Evolutionary conservation across 2,888 invertebrate species (phyloP).

Genomic region (Eurytoma adleriae): DNA sequence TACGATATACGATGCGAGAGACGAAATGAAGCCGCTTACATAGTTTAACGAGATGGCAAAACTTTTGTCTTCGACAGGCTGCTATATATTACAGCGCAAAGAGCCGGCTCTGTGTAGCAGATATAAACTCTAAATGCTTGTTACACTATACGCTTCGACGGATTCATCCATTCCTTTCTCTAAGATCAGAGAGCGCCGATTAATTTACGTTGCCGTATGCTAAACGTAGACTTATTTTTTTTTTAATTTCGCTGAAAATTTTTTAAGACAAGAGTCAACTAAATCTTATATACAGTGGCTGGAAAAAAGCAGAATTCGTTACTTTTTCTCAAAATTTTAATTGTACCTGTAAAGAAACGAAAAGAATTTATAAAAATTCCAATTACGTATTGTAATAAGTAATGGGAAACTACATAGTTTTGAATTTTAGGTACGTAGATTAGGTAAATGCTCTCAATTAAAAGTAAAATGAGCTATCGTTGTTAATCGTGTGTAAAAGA

Average conservation of each 20-base stretch:
- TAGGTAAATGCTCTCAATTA: constrained; percentile 46
- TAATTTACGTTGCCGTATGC: no score
- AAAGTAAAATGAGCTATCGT: constrained; percentile 37
- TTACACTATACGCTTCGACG: constrained; percentile 32
- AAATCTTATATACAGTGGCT: no score
- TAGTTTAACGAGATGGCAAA: constrained; percentile 39
- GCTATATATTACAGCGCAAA: constrained; percentile 22
- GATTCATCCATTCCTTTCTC: no score
- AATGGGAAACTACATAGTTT: constrained; percentile 45
- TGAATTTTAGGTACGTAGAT: constrained; percentile 50
- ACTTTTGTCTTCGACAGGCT: constrained; percentile 36
- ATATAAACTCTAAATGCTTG: constrained; percentile 37
- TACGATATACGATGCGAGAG: constrained; percentile 38
- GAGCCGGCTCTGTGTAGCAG: neutral
- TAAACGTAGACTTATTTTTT: neutral
- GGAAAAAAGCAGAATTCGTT: no score
- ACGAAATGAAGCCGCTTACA: constrained; percentile 40
- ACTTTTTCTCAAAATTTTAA: neutral
- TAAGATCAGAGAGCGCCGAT: no score
- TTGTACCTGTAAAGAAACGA: constrained; percentile 30
- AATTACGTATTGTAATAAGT: constrained; percentile 31
- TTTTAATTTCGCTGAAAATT: neutral
- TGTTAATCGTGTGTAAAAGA: constrained; percentile 44
- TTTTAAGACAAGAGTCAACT: no score
- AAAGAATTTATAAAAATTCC: constrained; percentile 17